These are phyloP conservation scores for Nannobrachium achirus DNA, from an alignment of 2,113 vertebrate species.

Conservation along the genomic window DNA sequence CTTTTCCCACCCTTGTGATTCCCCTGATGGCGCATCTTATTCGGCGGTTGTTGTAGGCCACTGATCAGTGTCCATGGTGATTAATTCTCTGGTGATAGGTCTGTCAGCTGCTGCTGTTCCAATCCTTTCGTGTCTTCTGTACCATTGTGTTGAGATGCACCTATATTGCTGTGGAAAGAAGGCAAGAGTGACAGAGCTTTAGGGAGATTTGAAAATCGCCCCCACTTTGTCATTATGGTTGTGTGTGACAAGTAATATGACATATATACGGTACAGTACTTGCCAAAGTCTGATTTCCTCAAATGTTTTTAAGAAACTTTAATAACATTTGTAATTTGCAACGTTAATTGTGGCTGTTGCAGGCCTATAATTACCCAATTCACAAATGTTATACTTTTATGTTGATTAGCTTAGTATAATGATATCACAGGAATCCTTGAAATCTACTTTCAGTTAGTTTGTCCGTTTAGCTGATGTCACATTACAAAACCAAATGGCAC, in stretches of 20 bases:
- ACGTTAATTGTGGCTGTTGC: neutral
- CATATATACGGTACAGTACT: no score
- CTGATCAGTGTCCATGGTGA: neutral
- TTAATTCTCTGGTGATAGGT: constrained; percentile 1
- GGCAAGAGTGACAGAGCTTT: neutral
- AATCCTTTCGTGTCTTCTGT: neutral
- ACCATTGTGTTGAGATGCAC: neutral
- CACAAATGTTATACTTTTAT: no score
- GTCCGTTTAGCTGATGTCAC: no score
- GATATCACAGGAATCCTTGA: no score
- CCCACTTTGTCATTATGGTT: neutral
- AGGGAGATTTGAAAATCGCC: neutral
- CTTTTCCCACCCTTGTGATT: no score
- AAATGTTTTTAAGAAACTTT: neutral
- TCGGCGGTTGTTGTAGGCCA: no score
- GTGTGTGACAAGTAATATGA: neutral
- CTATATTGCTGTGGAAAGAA: constrained; percentile 18
- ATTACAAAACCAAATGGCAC: no score
- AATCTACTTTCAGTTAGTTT: no score
- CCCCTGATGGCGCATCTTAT: no score
- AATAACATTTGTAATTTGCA: neutral
- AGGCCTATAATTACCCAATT: neutral
- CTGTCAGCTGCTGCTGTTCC: constrained; percentile 20
- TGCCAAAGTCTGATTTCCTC: no score
- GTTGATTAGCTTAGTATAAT: no score